phyloP scores from a whole-genome alignment of 2,797 vertebrate genomes.

The Acanthurus lineatus region DNA sequence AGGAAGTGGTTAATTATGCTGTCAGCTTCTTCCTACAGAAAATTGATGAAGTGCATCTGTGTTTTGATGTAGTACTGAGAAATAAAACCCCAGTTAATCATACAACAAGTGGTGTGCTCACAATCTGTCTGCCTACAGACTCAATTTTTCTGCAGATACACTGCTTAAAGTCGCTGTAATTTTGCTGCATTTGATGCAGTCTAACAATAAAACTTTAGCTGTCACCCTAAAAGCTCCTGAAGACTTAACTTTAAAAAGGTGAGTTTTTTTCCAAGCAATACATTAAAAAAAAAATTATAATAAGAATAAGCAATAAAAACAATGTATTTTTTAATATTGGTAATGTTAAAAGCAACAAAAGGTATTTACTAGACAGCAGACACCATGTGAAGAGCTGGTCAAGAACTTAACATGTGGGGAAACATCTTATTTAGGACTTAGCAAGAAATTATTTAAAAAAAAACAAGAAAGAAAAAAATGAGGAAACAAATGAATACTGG shows the following conservation, averaged over 20 bases:
- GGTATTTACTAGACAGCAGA: background rate
- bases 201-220: background rate
- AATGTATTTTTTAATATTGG: background rate
- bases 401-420: background rate
- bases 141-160: conserved; percentile 7
- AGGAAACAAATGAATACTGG: background rate
- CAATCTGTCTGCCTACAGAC: conserved; percentile 32
- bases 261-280: background rate
- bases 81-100: conserved; percentile 69
- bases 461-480: background rate
- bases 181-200: background rate
- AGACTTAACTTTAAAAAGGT: background rate
- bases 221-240: background rate
- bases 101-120: conserved; percentile 47
- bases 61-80: conserved; percentile 62
- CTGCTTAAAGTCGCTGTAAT: background rate
- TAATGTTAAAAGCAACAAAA: background rate
- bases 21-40: conserved; percentile 65
- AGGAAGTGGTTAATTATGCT: conserved; percentile 76
- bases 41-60: conserved; percentile 66
- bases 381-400: background rate
- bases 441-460: background rate
- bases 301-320: too few species aligned
- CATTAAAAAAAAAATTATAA: too few species aligned
- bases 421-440: background rate